Base-by-base conservation (phyloP, 2,888 invertebrate genomes). In the Lasiommata megera region DNA sequence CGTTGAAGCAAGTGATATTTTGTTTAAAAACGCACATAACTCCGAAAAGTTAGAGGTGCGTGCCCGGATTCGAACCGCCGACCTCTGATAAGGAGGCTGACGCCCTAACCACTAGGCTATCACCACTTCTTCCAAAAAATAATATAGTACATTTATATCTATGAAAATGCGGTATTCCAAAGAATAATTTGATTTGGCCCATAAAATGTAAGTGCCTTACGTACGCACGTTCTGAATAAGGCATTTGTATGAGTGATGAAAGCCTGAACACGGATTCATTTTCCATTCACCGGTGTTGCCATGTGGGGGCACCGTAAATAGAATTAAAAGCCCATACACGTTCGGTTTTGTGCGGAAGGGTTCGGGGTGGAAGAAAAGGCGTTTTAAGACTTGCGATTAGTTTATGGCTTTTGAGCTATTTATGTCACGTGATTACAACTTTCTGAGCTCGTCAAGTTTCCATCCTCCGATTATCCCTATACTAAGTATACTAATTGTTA, bases 251-350 rank as follows among this genome's bases (percentile, higher is more conserved):
- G 48, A 48, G 48, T 11, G 37, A 48, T 48, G 48, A 36, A 48
- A 48, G 36, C 47, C 17, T 7, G 17, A 47, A 17, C 47, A 16
- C 34, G 47, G 28, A 62, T 66, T 63, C 64, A 68, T 67, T 69
- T 66, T 62, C 63, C 58, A 61, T 64, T 65, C 64, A 57, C 61
- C 54, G 54, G 46, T 58, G 62, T 62, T 62, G 59, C 61, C 60
- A 62, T 65, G 61, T 64, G 61, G 60, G 60, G 57, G 67, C 67
- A 62, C 67, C 67, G 69, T 70, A 73, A 72, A 77, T 72, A 68
- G 71, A 71, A 72, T 76, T 76, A 75, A 69, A 72, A 67, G 67
- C 66, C 70, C 74, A 73, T 73, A 75, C 76, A 76, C 73, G 72
- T 69, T 65, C 66, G 56, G 55, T 56, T 64, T 63, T 63, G 60